These are phyloP conservation scores for Phylloscopus trochilus DNA, from an alignment of 2,113 vertebrate species.

Conservation along the genomic window DNA sequence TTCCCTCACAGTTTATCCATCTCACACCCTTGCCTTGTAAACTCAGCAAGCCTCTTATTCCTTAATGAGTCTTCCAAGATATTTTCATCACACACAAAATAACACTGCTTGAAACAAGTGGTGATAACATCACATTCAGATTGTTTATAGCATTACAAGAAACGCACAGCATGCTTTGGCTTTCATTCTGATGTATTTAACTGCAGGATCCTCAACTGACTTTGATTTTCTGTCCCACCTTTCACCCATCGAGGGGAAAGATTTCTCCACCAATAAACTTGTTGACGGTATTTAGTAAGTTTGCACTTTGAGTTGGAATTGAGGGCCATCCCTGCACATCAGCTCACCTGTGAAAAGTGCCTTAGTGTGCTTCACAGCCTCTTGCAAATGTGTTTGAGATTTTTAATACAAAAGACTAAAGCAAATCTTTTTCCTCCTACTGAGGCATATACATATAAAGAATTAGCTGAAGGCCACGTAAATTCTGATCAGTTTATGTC, in stretches of 20 bases:
- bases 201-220: background rate
- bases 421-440: background rate
- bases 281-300: background rate
- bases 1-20: background rate
- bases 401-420: background rate
- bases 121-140: background rate
- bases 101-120: background rate
- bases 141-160: background rate
- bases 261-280: background rate
- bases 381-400: background rate
- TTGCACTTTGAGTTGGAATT: background rate
- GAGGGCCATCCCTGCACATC: background rate
- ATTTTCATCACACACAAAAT: background rate
- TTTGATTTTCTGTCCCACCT: background rate
- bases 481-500: background rate
- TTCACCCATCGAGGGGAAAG: background rate
- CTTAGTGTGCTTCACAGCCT: background rate
- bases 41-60: background rate
- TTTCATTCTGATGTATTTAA: background rate
- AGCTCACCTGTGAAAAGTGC: background rate
- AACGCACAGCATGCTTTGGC: conserved; percentile 9
- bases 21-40: background rate
- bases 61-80: background rate
- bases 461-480: background rate
- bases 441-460: background rate